A percentile compares a stretch with the other conserved stretches of the same genome.
Conservation (phyloP, 35 echinoderm and acorn worm genomes). For the Apostichopus japonicus region DNA sequence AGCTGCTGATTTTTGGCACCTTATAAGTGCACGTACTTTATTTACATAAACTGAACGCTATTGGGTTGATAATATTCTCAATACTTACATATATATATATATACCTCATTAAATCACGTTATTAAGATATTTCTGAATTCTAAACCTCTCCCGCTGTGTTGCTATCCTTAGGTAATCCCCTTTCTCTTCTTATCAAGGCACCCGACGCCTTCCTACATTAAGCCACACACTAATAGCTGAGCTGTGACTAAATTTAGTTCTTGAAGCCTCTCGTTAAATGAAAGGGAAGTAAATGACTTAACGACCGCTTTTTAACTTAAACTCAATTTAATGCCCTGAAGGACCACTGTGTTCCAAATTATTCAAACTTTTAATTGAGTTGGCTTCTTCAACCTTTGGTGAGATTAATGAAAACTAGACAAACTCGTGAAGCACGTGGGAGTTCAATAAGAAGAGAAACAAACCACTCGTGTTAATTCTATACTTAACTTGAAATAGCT, state of each 20-base stretch:
- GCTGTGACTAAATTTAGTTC: neutral
- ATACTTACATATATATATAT: too few relatives aligned
- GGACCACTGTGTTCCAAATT: neutral
- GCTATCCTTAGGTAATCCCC: neutral
- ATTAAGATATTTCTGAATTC: neutral
- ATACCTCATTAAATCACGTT: neutral
- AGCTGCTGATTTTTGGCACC: too few relatives aligned
- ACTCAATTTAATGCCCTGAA: neutral
- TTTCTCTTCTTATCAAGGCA: neutral
- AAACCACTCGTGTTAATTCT: neutral
- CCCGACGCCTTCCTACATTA: neutral
- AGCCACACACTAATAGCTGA: neutral
- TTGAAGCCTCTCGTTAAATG: neutral
- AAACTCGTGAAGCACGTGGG: neutral
- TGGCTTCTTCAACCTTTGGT: neutral
- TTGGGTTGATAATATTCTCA: too few relatives aligned
- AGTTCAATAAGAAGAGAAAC: neutral
- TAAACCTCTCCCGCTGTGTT: neutral
- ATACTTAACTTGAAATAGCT: neutral
- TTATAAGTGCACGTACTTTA: too few relatives aligned
- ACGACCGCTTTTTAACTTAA: neutral
- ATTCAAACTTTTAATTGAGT: constrained; percentile 1
- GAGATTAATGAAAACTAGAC: neutral
- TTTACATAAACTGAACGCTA: too few relatives aligned
- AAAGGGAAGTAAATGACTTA: neutral